Evolutionary conservation across 2,888 invertebrate species (phyloP).

Genomic region (Cheilosia pagana): DNA sequence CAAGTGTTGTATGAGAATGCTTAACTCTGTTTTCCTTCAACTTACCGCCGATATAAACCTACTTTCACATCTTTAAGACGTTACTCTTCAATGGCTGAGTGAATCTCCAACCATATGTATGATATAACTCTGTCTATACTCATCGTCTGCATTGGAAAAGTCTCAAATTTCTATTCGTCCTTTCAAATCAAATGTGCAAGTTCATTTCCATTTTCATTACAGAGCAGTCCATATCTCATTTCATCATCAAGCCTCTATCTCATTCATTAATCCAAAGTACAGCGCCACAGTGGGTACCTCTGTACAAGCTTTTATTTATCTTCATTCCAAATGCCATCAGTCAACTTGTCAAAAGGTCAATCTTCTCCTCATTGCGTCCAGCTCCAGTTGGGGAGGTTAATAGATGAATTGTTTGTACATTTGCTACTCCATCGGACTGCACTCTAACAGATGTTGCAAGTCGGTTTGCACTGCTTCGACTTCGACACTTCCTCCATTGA

Average conservation of each 20-base stretch:
- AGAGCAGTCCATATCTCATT: constrained; percentile 47
- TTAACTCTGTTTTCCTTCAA: no score
- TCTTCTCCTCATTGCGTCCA: constrained; percentile 9
- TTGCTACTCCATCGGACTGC: constrained; percentile 18
- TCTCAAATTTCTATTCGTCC: constrained; percentile 12
- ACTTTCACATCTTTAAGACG: no score
- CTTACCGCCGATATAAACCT: no score
- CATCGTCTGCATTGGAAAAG: constrained; percentile 14
- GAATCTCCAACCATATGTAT: no score
- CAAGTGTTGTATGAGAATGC: no score
- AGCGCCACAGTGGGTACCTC: not conserved
- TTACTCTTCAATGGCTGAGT: no score
- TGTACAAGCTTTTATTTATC: constrained; percentile 43
- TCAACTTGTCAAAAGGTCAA: constrained; percentile 73
- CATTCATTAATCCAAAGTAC: constrained; percentile 60
- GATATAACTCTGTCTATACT: not conserved
- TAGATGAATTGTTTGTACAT: constrained; percentile 50
- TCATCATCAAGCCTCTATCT: constrained; percentile 57
- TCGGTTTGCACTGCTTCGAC: constrained; percentile 7
- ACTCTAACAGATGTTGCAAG: constrained; percentile 47
- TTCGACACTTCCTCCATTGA: constrained; percentile 46
- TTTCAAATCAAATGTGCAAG: constrained; percentile 35
- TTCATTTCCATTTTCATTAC: constrained; percentile 25
- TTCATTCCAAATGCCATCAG: constrained; percentile 70
- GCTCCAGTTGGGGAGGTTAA: constrained; percentile 34